A percentile compares a stretch with the other conserved stretches of the same genome.
Conservation (phyloP, 1,140 invertebrate species). For the Papilio xuthus region DNA sequence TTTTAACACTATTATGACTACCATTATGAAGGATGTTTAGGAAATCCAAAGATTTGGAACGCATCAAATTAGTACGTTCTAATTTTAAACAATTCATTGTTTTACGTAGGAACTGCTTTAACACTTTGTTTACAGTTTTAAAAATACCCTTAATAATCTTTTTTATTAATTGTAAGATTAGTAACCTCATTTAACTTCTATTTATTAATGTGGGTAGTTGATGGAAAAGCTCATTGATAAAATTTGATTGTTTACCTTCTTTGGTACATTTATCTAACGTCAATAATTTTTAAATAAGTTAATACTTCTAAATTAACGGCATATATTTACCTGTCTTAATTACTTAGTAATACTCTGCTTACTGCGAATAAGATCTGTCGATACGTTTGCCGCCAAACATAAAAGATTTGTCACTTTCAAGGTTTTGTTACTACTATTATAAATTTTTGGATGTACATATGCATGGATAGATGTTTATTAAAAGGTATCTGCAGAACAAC, state of each 20-base stretch:
- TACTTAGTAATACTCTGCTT: too few relatives aligned
- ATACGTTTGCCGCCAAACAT: too few relatives aligned
- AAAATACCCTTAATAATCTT: constrained; percentile 3
- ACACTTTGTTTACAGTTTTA: neutral
- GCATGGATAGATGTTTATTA: too few relatives aligned
- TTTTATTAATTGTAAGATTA: neutral
- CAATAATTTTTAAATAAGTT: too few relatives aligned
- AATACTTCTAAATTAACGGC: too few relatives aligned
- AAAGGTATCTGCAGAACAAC: too few relatives aligned
- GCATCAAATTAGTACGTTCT: neutral
- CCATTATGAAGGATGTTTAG: constrained; percentile 15
- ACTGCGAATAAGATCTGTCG: too few relatives aligned
- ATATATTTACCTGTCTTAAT: too few relatives aligned
- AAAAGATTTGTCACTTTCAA: too few relatives aligned
- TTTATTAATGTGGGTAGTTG: neutral
- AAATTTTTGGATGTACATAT: too few relatives aligned
- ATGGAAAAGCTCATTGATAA: neutral
- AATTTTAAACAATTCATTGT: neutral
- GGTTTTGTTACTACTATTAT: too few relatives aligned
- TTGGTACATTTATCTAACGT: too few relatives aligned
- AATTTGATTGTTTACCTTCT: neutral
- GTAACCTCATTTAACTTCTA: neutral
- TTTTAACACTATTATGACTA: neutral
- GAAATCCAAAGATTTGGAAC: constrained; percentile 40
- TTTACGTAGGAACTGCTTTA: neutral